phyloP scores from a whole-genome alignment of 2,888 invertebrate species.

The Oxycera nigricornis region DNA sequence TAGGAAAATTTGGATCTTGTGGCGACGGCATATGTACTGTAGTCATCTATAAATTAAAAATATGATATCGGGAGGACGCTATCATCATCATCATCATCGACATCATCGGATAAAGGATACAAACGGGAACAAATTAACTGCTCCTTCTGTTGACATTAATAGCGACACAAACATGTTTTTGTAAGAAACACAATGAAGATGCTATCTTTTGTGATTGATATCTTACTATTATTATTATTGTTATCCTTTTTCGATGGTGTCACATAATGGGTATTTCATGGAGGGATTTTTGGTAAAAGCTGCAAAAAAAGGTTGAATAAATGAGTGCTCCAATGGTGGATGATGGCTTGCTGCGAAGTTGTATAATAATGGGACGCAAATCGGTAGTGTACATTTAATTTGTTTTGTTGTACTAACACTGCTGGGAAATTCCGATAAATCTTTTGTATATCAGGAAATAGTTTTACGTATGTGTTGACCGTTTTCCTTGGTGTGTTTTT shows the following conservation, averaged over 20 bases:
- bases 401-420: too few relatives aligned
- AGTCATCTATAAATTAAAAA: slow-evolving; percentile 39
- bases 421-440: too few relatives aligned
- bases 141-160: slow-evolving; percentile 20
- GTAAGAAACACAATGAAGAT: slow-evolving; percentile 20
- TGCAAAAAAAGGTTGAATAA: too few relatives aligned
- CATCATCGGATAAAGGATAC: slow-evolving; percentile 24
- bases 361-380: too few relatives aligned
- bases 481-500: too few relatives aligned
- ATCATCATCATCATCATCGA: slow-evolving; percentile 17
- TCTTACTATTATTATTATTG: neutral
- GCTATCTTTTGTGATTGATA: neutral
- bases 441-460: too few relatives aligned
- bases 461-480: too few relatives aligned
- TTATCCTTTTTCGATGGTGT: slow-evolving; percentile 1
- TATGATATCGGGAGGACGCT: slow-evolving; percentile 37
- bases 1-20: slow-evolving; percentile 15
- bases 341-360: too few relatives aligned
- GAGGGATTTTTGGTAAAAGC: too few relatives aligned
- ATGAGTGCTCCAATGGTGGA: too few relatives aligned
- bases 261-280: neutral
- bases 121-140: slow-evolving; percentile 34
- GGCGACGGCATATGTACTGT: slow-evolving; percentile 13
- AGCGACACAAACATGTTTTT: slow-evolving; percentile 11
- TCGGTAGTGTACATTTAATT: too few relatives aligned